phyloP scores from a whole-genome alignment of 1,140 invertebrate genomes.

The Papilio polyxenes region DNA sequence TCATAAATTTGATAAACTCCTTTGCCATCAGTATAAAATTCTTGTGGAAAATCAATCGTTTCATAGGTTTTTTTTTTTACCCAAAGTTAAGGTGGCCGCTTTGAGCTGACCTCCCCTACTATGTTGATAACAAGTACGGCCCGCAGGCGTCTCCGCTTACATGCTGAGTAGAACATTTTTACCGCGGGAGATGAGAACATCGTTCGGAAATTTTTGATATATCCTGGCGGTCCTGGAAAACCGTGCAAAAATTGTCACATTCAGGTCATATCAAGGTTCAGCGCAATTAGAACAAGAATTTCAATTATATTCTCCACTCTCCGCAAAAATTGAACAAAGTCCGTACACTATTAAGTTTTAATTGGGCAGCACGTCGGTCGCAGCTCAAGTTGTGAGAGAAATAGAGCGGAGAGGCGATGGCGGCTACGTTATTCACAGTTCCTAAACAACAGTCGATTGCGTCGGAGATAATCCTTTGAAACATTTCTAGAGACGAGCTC shows the following conservation, averaged over 20 bases:
- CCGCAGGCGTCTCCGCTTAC: background rate
- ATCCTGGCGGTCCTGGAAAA: background rate
- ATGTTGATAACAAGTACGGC: background rate
- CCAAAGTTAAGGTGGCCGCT: too few species aligned
- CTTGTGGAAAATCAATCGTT: too few species aligned
- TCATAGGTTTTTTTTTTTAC: too few species aligned
- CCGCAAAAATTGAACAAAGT: background rate
- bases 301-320: background rate
- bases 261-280: background rate
- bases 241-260: background rate
- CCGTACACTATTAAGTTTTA: background rate
- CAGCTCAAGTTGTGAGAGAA: background rate
- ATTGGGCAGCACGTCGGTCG: background rate
- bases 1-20: too few species aligned
- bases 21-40: too few species aligned
- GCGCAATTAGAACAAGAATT: background rate
- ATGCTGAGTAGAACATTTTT: background rate
- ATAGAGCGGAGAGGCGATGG: background rate
- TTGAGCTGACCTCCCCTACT: too few species aligned
- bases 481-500: background rate
- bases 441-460: background rate
- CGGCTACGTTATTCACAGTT: background rate
- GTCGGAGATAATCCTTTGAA: constrained; percentile 29
- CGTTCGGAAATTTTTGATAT: background rate
- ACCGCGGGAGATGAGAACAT: background rate